These are phyloP conservation scores for Hemithea aestivaria DNA, from an alignment of 2,888 invertebrate genomes.

Conservation along the genomic window DNA sequence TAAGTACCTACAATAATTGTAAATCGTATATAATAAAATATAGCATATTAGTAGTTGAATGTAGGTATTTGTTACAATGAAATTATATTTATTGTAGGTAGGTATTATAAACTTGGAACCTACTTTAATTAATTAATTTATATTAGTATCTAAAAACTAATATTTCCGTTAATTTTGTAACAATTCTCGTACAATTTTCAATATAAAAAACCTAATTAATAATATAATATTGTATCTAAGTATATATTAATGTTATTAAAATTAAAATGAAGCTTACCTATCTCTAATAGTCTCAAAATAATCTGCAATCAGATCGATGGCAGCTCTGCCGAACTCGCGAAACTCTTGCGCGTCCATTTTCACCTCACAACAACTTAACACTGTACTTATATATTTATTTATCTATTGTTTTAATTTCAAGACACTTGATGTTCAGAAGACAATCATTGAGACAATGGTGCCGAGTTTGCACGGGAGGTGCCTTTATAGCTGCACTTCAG, in stretches of 20 bases:
- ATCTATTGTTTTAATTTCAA: slow-evolving; percentile 5
- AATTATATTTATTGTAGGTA: too few species aligned
- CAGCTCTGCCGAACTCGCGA: slow-evolving; percentile 90
- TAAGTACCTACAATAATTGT: too few species aligned
- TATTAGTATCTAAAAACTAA: too few species aligned
- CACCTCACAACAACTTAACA: slow-evolving; percentile 31
- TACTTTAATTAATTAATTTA: too few species aligned
- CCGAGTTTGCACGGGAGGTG: slow-evolving; percentile 43
- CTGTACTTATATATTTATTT: slow-evolving; percentile 1
- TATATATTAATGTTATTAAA: neutral
- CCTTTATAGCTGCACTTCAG: slow-evolving; percentile 62
- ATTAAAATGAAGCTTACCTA: slow-evolving; percentile 68
- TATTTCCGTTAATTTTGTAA: too few species aligned
- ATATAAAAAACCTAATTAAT: too few species aligned
- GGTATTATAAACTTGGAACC: too few species aligned
- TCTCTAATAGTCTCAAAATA: slow-evolving; percentile 92
- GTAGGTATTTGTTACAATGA: too few species aligned
- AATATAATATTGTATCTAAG: too few species aligned
- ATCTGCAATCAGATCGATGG: slow-evolving; percentile 94
- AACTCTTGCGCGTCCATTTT: slow-evolving; percentile 88
- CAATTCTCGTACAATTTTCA: too few species aligned
- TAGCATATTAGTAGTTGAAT: too few species aligned
- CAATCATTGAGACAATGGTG: slow-evolving; percentile 64
- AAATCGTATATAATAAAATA: too few species aligned
- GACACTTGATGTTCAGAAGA: slow-evolving; percentile 46